These are phyloP conservation scores for Pituophis catenifer DNA, from an alignment of 2,113 vertebrate species.

Conservation along the genomic window DNA sequence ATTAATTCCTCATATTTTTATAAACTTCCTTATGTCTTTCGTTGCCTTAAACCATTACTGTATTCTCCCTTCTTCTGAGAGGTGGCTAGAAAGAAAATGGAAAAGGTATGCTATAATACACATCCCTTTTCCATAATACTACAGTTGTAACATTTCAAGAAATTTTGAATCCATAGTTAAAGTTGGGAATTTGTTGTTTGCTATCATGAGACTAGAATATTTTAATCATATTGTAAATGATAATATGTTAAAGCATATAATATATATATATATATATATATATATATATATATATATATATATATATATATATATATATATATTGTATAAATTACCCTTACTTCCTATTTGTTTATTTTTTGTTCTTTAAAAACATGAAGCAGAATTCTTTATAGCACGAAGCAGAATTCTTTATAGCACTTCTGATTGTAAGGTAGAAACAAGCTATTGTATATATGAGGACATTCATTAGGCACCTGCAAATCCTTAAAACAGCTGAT, in stretches of 20 bases:
- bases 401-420: not conserved
- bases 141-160: not conserved
- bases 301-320: not conserved
- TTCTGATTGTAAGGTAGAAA: not conserved
- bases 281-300: not conserved
- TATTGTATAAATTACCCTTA: not conserved
- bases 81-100: not conserved
- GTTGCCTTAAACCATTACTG: not conserved
- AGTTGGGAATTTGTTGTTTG: not conserved
- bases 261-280: not conserved
- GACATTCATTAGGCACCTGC: not conserved
- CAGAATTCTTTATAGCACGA: not conserved
- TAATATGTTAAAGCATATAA: not conserved
- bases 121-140: not conserved
- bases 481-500: not conserved
- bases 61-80: not conserved
- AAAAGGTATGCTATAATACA: not conserved
- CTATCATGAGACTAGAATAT: not conserved
- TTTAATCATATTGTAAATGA: not conserved
- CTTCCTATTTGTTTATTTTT: not conserved
- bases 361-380: not conserved
- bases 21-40: not conserved
- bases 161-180: not conserved
- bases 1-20: not conserved
- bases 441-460: not conserved